phyloP scores from a whole-genome alignment of 2,888 invertebrate genomes.

The Exocentrus adspersus region DNA sequence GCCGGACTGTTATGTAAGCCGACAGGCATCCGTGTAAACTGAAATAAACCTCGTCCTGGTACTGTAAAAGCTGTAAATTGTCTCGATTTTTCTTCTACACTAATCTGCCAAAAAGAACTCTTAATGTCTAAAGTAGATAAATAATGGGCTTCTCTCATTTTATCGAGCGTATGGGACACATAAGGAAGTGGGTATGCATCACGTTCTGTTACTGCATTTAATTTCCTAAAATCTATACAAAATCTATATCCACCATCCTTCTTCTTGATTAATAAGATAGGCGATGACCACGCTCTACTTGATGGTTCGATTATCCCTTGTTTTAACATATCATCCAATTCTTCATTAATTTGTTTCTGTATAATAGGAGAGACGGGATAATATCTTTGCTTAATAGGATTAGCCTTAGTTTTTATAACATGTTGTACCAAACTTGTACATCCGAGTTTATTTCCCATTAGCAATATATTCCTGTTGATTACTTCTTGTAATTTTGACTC shows the following conservation, averaged over 20 bases:
- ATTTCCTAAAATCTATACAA: not conserved
- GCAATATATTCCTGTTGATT: conserved; percentile 2
- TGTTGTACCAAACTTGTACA: conserved; percentile 11
- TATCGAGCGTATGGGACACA: not conserved
- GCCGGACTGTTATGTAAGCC: conserved; percentile 23
- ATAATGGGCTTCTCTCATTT: conserved; percentile 34
- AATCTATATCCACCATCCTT: not conserved
- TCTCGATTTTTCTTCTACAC: conserved; percentile 32
- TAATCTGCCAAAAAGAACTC: conserved; percentile 44
- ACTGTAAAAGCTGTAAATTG: conserved; percentile 44
- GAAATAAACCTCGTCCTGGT: conserved; percentile 22
- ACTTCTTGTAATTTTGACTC: not conserved
- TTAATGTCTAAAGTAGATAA: conserved; percentile 46
- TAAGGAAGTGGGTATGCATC: not conserved
- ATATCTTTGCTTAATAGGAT: not conserved
- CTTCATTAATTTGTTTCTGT: not conserved
- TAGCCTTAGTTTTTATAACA: not conserved
- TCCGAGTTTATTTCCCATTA: conserved; percentile 18
- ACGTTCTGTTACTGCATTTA: conserved; percentile 6
- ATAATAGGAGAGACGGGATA: not conserved
- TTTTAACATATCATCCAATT: not conserved
- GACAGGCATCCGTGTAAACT: conserved; percentile 29
- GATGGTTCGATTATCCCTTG: not conserved
- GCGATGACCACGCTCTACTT: not conserved
- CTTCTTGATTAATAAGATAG: not conserved